Evolutionary conservation across 2,888 invertebrate genomes (phyloP), one percentile per base, ranked within the genome.

Genomic region (Caenorhabditis zanzibari): DNA sequence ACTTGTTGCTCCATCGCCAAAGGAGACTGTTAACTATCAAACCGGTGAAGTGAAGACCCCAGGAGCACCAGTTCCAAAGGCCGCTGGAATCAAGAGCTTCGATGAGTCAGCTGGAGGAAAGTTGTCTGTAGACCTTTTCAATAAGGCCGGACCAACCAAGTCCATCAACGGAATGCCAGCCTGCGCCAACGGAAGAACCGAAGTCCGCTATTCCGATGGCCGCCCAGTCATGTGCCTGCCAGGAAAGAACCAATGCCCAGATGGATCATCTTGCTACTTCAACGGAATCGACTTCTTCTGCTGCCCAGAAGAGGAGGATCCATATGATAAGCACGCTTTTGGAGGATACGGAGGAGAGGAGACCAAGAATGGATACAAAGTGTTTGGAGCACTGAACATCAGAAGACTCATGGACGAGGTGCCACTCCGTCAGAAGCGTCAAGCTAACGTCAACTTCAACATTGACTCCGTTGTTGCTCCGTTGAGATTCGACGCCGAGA

Each of bases 251-350:
- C 85, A 92, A 68, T 92, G 92, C 47, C 92, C 92, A 47, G 88
- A 89, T 44, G 85, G 87, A 59, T 88, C 91, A 3, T 90, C 90
- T 16, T 92, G 92, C 85, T 92, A 89, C 82, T 92, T 92, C 90
- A 92, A 92, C 84, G 92, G 92, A 63, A 73, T 92, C 74, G 91
- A 92, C 84, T 92, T 88, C 89, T 91, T 90, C 88, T 92, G 92
- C 72, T 92, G 92, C 47, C 92, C 92, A 58, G 91, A 91, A 58
- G 87, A 86, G 35, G 91, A 89, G 49, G 91, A 92, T 86, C 92
- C 92, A 24, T 92, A 92, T 85, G 92, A 92, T 68, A 88, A 89
- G 74, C 92, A 88, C 74, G 88, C 82, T 0, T 88, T 90, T 61
- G 90, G 89, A 35, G 87, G 91, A 68, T 91, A 91, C 71, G 91